These are phyloP conservation scores for Gouania willdenowi DNA, from an alignment of 2,797 vertebrate species.

Conservation along the genomic window DNA sequence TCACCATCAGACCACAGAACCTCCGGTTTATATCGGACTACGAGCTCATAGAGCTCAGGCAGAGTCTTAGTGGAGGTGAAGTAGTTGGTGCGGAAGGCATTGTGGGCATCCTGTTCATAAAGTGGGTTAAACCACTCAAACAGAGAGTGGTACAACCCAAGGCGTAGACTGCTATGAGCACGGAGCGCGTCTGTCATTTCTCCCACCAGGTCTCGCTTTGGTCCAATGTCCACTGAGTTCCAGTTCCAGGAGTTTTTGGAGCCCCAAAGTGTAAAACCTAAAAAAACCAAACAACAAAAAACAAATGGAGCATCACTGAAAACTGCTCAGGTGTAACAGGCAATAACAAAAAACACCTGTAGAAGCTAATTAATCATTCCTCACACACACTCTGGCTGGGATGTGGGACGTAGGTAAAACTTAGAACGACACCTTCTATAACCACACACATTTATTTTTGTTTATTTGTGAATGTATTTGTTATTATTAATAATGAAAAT, in stretches of 20 bases:
- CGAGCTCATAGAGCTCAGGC: conserved; percentile 90
- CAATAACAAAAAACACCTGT: background rate
- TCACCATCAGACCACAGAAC: conserved; percentile 94
- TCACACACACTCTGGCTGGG: too few species aligned
- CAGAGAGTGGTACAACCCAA: conserved; percentile 94
- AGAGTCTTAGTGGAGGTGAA: conserved; percentile 84
- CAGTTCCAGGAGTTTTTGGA: conserved; percentile 93
- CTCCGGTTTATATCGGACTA: conserved; percentile 85
- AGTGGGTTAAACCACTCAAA: conserved; percentile 97
- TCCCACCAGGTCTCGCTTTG: conserved; percentile 83
- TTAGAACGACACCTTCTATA: too few species aligned
- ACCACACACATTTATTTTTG: too few species aligned
- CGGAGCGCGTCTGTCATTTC: conserved; percentile 82
- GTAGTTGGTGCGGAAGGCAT: conserved; percentile 70
- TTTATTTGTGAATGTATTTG: too few species aligned
- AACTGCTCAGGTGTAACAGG: too few species aligned
- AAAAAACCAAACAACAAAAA: background rate
- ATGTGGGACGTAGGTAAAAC: too few species aligned
- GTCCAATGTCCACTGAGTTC: conserved; percentile 89
- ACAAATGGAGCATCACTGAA: too few species aligned
- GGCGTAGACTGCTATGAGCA: conserved; percentile 72
- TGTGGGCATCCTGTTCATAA: conserved; percentile 77
- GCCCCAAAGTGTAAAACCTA: conserved; percentile 93
- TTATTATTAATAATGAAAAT: too few species aligned
- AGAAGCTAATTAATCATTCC: too few species aligned